Conservation (phyloP, 1,140 invertebrate species). For the Euborellia annulipes region DNA sequence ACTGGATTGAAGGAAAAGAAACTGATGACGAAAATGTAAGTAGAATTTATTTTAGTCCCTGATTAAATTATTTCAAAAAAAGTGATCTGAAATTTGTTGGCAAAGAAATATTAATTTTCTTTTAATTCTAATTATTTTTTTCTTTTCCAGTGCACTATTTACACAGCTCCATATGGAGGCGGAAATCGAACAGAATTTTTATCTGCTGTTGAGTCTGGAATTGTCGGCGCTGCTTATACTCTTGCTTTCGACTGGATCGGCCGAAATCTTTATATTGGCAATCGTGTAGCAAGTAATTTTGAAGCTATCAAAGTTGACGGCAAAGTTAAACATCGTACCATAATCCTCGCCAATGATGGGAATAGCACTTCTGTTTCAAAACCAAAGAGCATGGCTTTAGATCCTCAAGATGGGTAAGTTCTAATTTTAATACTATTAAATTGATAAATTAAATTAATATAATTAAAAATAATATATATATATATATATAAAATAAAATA, state of each 20-base stretch:
- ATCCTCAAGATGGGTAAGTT: constrained; percentile 72
- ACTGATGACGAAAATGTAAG: constrained; percentile 50
- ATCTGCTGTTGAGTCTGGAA: constrained; percentile 49
- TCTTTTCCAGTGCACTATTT: constrained; percentile 63
- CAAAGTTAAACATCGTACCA: constrained; percentile 64
- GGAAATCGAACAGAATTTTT: constrained; percentile 78
- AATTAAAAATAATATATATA: constrained; percentile 8
- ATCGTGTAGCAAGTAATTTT: constrained; percentile 78
- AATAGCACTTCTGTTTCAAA: constrained; percentile 69
- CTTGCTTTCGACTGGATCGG: constrained; percentile 95
- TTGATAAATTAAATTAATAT: constrained; percentile 1
- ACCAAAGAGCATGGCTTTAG: constrained; percentile 74
- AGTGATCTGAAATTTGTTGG: not conserved
- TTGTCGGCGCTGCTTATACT: constrained; percentile 78
- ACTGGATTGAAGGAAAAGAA: constrained; percentile 65
- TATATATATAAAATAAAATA: constrained; percentile 8
- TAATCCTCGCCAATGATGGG: constrained; percentile 83
- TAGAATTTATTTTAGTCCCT: not conserved
- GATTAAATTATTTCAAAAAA: not conserved
- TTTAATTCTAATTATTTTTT: constrained; percentile 10
- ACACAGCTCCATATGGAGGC: constrained; percentile 64
- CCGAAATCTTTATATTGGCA: constrained; percentile 86
- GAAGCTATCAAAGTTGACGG: constrained; percentile 81
- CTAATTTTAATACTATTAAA: constrained; percentile 1
- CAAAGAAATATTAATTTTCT: constrained; percentile 2